Evolutionary conservation across 2,888 invertebrate species (phyloP).

Genomic region (Bruchidius siliquastri): DNA sequence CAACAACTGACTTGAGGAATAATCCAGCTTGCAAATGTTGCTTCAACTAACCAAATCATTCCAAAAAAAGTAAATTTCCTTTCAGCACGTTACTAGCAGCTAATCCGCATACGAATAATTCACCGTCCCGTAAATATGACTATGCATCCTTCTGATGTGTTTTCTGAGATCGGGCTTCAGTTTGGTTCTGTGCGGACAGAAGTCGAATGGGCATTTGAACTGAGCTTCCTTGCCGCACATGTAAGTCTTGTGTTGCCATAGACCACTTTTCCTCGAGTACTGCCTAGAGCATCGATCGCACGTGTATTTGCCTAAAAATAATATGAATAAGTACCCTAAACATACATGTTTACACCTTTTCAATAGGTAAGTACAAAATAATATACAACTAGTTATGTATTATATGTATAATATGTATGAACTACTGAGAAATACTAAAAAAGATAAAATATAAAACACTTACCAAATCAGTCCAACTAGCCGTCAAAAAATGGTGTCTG

Average conservation of each 20-base stretch:
- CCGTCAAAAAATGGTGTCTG: too few species aligned
- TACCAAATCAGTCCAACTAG: too few species aligned
- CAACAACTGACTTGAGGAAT: too few species aligned
- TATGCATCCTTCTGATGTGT: constrained; percentile 9
- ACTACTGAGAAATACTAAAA: too few species aligned
- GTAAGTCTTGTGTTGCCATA: constrained; percentile 17
- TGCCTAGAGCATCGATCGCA: constrained; percentile 15
- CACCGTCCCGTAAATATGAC: not conserved
- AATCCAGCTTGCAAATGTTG: too few species aligned
- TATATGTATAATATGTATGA: too few species aligned
- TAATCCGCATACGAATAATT: not conserved
- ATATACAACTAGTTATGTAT: too few species aligned
- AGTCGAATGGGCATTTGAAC: constrained; percentile 16
- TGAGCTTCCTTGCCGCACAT: constrained; percentile 26
- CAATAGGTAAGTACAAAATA: too few species aligned
- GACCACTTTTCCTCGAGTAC: constrained; percentile 13
- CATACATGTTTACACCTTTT: too few species aligned
- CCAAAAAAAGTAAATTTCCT: not conserved
- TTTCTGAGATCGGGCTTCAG: constrained; percentile 12
- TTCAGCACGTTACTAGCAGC: not conserved
- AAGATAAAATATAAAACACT: too few species aligned
- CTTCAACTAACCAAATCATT: too few species aligned
- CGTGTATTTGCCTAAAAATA: not conserved
- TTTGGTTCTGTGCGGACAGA: constrained; percentile 16
- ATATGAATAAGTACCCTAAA: not conserved